Evolutionary conservation across 2,113 vertebrate species (phyloP).

Genomic region (Crotalus helleri): DNA sequence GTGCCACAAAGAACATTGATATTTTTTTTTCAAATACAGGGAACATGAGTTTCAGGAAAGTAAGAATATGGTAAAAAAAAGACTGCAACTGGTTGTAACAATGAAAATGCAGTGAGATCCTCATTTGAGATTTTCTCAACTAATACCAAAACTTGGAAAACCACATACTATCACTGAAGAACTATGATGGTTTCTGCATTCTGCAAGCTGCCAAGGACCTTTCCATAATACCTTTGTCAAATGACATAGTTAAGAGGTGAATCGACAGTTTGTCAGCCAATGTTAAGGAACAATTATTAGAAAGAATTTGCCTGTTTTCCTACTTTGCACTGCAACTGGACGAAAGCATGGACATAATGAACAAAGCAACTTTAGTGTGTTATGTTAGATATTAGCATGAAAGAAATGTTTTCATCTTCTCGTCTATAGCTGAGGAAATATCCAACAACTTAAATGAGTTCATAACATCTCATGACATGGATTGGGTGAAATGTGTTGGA

Average conservation of each 20-base stretch:
- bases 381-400: not conserved
- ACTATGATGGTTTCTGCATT: not conserved
- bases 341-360: not conserved
- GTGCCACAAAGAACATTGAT: not conserved
- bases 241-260: not conserved
- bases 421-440: too few species aligned
- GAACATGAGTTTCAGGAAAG: not conserved
- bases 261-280: not conserved
- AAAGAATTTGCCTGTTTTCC: not conserved
- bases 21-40: not conserved
- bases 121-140: not conserved
- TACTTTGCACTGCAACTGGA: not conserved
- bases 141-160: not conserved
- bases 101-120: not conserved
- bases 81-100: not conserved
- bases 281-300: not conserved
- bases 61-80: not conserved
- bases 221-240: not conserved
- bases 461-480: too few species aligned
- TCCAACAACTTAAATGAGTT: too few species aligned
- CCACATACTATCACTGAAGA: not conserved
- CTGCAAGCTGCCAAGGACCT: not conserved
- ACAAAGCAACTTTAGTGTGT: not conserved
- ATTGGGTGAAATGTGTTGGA: too few species aligned
- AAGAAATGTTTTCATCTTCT: too few species aligned